Evolutionary conservation across 2,797 vertebrate species (phyloP).

Genomic region (Sternarchorhynchus goeldii): DNA sequence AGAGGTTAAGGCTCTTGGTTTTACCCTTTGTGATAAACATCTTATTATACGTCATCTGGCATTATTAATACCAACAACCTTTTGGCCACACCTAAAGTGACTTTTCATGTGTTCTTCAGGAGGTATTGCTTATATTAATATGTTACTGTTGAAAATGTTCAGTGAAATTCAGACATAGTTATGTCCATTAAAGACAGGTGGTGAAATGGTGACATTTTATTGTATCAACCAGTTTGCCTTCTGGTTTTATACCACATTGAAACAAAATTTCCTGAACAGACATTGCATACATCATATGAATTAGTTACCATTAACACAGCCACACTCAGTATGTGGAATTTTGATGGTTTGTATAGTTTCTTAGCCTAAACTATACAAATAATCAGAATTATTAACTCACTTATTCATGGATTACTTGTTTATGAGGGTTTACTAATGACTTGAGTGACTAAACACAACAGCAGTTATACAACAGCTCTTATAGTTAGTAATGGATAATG

Average conservation of each 20-base stretch:
- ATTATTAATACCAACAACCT: background rate
- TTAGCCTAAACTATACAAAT: too few relatives aligned
- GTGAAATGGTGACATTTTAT: background rate
- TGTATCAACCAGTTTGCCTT: background rate
- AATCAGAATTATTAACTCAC: too few relatives aligned
- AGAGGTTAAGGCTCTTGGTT: background rate
- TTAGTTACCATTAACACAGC: background rate
- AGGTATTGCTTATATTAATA: background rate
- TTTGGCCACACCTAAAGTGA: background rate
- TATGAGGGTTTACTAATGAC: background rate
- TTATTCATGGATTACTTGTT: too few relatives aligned
- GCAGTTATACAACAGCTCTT: background rate
- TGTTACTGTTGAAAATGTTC: background rate
- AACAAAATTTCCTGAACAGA: background rate
- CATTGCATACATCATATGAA: too few relatives aligned
- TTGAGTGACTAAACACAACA: background rate
- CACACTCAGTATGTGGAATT: background rate
- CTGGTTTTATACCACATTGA: too few relatives aligned
- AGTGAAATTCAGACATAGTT: background rate
- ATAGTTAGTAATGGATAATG: background rate
- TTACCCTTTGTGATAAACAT: background rate
- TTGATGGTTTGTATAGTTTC: background rate
- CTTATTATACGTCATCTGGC: background rate
- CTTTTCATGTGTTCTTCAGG: background rate
- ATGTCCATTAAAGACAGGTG: background rate